Evolutionary conservation across 2,797 vertebrate species (phyloP).

Genomic region (Anguilla obscura): DNA sequence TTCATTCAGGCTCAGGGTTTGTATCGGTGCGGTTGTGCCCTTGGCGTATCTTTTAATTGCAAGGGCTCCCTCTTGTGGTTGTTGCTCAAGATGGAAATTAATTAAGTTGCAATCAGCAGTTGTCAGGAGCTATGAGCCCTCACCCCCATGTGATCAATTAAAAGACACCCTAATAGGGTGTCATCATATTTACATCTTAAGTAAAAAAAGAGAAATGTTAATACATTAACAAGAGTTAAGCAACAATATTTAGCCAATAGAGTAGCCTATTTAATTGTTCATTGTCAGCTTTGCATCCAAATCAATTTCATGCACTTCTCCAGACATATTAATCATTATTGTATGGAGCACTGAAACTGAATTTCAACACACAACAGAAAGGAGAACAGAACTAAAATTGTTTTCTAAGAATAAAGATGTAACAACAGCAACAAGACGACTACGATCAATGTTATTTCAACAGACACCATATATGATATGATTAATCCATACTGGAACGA

Average conservation of each 20-base stretch:
- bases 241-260: neutral
- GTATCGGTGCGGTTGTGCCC: neutral
- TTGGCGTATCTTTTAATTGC: neutral
- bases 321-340: neutral
- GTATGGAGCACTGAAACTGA: neutral
- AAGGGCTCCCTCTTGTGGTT: slow-evolving; percentile 40
- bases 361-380: neutral
- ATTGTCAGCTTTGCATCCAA: neutral
- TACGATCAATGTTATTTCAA: slow-evolving; percentile 1
- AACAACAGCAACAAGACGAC: neutral
- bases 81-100: neutral
- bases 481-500: neutral
- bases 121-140: neutral
- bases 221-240: neutral
- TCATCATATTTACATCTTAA: neutral
- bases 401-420: neutral
- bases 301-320: neutral
- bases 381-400: neutral
- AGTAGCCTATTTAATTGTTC: neutral
- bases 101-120: slow-evolving; percentile 2
- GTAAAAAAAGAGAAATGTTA: neutral
- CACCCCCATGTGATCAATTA: slow-evolving; percentile 6
- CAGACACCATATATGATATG: neutral
- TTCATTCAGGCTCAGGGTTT: neutral
- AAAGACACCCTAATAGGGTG: neutral